Evolutionary conservation across 2,888 invertebrate genomes (phyloP).

Genomic region (Polydrusus tereticollis): DNA sequence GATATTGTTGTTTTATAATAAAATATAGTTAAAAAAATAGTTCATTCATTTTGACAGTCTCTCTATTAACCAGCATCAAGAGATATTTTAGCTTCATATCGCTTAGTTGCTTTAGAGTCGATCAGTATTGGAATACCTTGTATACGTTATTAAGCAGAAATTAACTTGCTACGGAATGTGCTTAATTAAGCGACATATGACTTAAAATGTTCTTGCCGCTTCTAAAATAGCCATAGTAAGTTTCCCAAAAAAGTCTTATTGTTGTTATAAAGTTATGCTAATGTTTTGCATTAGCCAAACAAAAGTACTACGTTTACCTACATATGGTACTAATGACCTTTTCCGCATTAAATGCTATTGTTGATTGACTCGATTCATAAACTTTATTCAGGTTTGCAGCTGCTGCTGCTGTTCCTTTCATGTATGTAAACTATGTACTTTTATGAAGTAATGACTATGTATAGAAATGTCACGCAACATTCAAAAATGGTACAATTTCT

Average conservation of each 20-base stretch:
- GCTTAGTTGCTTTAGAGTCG: too few relatives aligned
- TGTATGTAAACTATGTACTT: neutral
- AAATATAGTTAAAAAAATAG: too few relatives aligned
- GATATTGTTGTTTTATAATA: too few relatives aligned
- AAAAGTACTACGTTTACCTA: conserved; percentile 26
- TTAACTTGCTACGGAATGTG: too few relatives aligned
- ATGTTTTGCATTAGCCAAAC: conserved; percentile 5
- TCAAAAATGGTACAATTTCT: conserved; percentile 23
- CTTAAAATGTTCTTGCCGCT: too few relatives aligned
- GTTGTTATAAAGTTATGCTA: conserved; percentile 3
- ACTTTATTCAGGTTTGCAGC: conserved; percentile 28
- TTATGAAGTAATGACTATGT: conserved; percentile 34
- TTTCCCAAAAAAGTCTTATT: conserved; percentile 11
- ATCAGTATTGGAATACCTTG: too few relatives aligned
- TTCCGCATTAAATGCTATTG: conserved; percentile 39
- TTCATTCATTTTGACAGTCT: too few relatives aligned
- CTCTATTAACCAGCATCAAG: too few relatives aligned
- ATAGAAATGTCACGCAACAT: conserved; percentile 35
- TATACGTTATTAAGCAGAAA: too few relatives aligned
- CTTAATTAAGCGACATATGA: too few relatives aligned
- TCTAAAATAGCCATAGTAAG: too few relatives aligned
- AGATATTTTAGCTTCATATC: too few relatives aligned
- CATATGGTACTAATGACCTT: conserved; percentile 43
- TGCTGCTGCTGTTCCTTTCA: conserved; percentile 11
- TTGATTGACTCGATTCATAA: conserved; percentile 38